Percentiles rank a stretch among this genome's conserved stretches.
Conservation (phyloP, 1,140 invertebrate species). For the Drosophila pachea region DNA sequence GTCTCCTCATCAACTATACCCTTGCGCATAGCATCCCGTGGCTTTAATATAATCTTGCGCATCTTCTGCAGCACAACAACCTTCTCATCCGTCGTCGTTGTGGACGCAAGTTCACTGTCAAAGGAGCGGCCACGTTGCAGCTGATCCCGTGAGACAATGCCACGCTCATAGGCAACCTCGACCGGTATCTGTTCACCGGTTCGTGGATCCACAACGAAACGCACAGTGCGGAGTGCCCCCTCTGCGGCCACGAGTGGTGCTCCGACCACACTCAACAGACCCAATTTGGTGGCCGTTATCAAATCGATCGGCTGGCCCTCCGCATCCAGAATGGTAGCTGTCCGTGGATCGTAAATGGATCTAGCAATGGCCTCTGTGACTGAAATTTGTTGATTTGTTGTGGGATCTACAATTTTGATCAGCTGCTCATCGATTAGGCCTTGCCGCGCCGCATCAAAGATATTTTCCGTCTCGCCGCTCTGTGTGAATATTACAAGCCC, state of each 20-base stretch:
- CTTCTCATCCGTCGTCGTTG: conserved; percentile 81
- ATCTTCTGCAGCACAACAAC: conserved; percentile 88
- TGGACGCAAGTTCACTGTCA: conserved; percentile 83
- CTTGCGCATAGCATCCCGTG: conserved; percentile 85
- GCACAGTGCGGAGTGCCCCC: conserved; percentile 79
- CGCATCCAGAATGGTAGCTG: conserved; percentile 85
- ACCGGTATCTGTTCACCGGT: conserved; percentile 87
- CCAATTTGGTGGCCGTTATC: conserved; percentile 87
- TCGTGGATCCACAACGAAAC: conserved; percentile 87
- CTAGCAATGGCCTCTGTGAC: conserved; percentile 87
- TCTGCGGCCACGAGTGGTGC: conserved; percentile 85
- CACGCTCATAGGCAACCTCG: conserved; percentile 89
- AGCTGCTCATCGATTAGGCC: conserved; percentile 83
- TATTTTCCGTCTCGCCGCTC: conserved; percentile 84
- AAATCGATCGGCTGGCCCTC: conserved; percentile 84
- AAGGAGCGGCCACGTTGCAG: conserved; percentile 80
- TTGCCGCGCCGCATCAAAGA: conserved; percentile 85
- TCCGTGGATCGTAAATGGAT: conserved; percentile 87
- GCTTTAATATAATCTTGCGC: conserved; percentile 85
- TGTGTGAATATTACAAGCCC: conserved; percentile 86
- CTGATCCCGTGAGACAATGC: conserved; percentile 82
- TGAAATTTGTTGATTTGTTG: conserved; percentile 84
- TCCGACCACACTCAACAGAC: conserved; percentile 85
- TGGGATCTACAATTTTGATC: conserved; percentile 88
- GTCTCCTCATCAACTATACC: conserved; percentile 88